These are phyloP conservation scores for Toxonevra muliebris DNA, from an alignment of 2,888 invertebrate species.

Conservation along the genomic window DNA sequence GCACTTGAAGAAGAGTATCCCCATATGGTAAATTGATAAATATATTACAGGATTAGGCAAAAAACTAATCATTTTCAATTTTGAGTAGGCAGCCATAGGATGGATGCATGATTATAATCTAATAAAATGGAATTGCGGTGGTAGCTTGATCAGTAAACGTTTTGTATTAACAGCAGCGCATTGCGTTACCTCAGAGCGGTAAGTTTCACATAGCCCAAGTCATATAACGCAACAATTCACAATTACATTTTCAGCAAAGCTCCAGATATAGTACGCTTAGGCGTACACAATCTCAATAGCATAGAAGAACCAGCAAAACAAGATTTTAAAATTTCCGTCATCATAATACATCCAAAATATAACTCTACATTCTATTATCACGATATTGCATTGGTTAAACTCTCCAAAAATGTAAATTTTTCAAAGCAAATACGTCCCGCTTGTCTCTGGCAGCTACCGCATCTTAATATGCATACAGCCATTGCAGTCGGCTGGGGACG, in stretches of 20 bases:
- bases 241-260: constrained; percentile 56
- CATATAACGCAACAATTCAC: not conserved
- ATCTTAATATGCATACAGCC: constrained; percentile 46
- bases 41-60: not conserved
- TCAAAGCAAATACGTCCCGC: constrained; percentile 58
- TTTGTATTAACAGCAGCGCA: constrained; percentile 38
- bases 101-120: constrained; percentile 22
- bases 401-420: constrained; percentile 55
- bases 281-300: constrained; percentile 65
- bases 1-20: constrained; percentile 28
- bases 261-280: constrained; percentile 68
- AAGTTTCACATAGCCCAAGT: constrained; percentile 2
- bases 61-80: not conserved
- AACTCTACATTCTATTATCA: constrained; percentile 67
- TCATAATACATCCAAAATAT: constrained; percentile 68
- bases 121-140: constrained; percentile 32
- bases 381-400: constrained; percentile 70
- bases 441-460: constrained; percentile 62
- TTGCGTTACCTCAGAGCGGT: constrained; percentile 34
- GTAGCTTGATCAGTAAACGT: constrained; percentile 26
- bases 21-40: constrained; percentile 28
- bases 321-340: constrained; percentile 64
- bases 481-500: constrained; percentile 64
- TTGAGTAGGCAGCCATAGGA: constrained; percentile 33
- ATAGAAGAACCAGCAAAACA: constrained; percentile 30